A percentile compares a stretch with the other conserved stretches of the same genome.
Conservation (phyloP, 1,140 invertebrate genomes). For the Brachionus paranguensis region DNA sequence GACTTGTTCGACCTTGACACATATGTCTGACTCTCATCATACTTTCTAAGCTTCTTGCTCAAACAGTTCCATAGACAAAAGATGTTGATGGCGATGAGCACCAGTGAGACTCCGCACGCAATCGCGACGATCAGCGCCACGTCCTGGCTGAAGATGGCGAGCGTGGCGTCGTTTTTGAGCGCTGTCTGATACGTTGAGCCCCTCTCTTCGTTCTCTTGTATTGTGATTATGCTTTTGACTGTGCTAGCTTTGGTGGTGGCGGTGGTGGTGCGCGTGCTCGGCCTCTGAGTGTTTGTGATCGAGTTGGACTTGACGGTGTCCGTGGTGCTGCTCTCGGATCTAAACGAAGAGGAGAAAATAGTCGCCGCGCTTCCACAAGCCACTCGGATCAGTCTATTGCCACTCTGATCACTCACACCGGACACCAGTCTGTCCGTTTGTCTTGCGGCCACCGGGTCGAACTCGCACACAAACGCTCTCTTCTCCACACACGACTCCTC, state of each 20-base stretch:
- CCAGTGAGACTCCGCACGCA: not conserved
- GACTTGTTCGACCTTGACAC: not conserved
- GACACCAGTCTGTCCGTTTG: not conserved
- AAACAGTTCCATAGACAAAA: slow-evolving; percentile 8
- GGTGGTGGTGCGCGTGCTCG: not conserved
- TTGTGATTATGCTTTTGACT: not conserved
- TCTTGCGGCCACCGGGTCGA: not conserved
- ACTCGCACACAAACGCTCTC: slow-evolving; percentile 8
- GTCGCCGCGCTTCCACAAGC: not conserved
- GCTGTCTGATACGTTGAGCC: not conserved
- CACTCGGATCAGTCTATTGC: slow-evolving; percentile 1
- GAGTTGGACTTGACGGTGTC: not conserved
- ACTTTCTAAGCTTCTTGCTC: not conserved
- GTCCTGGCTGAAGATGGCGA: not conserved
- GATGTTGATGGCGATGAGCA: not conserved
- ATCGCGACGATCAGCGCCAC: not conserved
- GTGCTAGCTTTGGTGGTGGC: not conserved
- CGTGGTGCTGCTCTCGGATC: not conserved
- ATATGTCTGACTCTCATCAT: not conserved
- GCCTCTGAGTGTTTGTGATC: slow-evolving; percentile 7
- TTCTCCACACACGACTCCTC: not conserved
- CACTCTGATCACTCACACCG: not conserved
- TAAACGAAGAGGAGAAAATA: slow-evolving; percentile 24
- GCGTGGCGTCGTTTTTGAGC: not conserved
- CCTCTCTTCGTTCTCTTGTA: not conserved